Evolutionary conservation across 2,113 vertebrate species (phyloP), one percentile per base, ranked within the genome.

Genomic region (Dasyurus viverrinus): DNA sequence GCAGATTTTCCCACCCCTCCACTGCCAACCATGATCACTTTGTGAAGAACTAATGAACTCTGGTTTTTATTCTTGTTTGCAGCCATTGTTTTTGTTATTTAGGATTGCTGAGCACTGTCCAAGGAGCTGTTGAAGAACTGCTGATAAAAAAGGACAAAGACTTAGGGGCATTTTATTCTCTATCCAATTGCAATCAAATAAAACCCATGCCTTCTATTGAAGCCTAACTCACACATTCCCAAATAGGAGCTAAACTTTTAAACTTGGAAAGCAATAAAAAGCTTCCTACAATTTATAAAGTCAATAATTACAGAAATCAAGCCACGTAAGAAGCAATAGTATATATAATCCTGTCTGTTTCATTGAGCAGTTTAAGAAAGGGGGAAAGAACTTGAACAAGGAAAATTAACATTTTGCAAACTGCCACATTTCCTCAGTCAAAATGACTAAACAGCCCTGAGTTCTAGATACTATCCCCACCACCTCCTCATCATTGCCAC

Each of bases 11-110:
- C 99, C 3, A 99, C 99, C 9, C 99, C 99, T 90, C 99, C 99
- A 12, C 99, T 99, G 95, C 99, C 99, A 50, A 99, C 99, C 99
- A 99, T 99, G 97, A 99, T 99, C 53, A 99, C 99, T 97, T 99
- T 99, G 98, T 99, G 99, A 30, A 99, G 98, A 23, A 98, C 99
- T 97, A 99, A 95, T 60, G 99, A 99, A 96, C 98, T 99, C 98
- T 99, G 99, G 96, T 98, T 98, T 97, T 99, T 99, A 93, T 97
- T 98, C 96, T 99, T 99, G 98, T 98, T 99, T 36, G 98, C 98
- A 94, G 99, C 99, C 99, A 99, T 99, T 89, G 92, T 97, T 96
- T 97, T 55, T 89, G 53, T 94, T 96, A 90, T 89, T 94, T 90
- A 94, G 92, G 48, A 60, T 52, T 1, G 12, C 2, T 0, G 93